Evolutionary conservation across 2,888 invertebrate species (phyloP).

Genomic region (Euplagia quadripunctaria): DNA sequence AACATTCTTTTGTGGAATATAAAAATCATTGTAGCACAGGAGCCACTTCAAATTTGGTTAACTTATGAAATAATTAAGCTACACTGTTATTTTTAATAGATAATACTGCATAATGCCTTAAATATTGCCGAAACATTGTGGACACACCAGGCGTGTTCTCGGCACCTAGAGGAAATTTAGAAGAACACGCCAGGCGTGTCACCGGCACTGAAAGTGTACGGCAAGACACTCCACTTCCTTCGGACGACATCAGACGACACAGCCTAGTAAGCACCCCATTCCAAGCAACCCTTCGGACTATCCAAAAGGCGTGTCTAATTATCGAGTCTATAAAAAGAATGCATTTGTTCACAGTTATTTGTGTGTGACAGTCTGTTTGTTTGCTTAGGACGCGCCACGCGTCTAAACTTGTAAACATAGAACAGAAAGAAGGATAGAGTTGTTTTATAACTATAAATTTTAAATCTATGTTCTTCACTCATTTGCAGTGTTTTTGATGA

Average conservation of each 20-base stretch:
- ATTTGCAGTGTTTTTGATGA: too few species aligned
- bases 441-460: background rate
- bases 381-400: constrained; percentile 51
- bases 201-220: too few species aligned
- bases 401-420: constrained; percentile 37
- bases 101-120: too few species aligned
- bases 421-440: constrained; percentile 38
- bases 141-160: too few species aligned
- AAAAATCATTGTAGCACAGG: too few species aligned
- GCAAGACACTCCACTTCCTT: background rate
- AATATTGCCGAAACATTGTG: too few species aligned
- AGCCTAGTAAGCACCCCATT: constrained; percentile 1
- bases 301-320: constrained; percentile 36
- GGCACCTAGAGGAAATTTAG: too few species aligned
- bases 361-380: constrained; percentile 61
- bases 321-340: constrained; percentile 48
- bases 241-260: background rate
- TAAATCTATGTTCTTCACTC: background rate
- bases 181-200: too few species aligned
- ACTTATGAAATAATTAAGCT: too few species aligned
- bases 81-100: too few species aligned
- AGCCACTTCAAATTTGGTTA: too few species aligned
- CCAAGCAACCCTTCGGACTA: constrained; percentile 3
- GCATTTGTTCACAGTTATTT: constrained; percentile 50
- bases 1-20: too few species aligned